Evolutionary conservation across 2,797 vertebrate species (phyloP).

Genomic region (Sphenopsis melanotis): DNA sequence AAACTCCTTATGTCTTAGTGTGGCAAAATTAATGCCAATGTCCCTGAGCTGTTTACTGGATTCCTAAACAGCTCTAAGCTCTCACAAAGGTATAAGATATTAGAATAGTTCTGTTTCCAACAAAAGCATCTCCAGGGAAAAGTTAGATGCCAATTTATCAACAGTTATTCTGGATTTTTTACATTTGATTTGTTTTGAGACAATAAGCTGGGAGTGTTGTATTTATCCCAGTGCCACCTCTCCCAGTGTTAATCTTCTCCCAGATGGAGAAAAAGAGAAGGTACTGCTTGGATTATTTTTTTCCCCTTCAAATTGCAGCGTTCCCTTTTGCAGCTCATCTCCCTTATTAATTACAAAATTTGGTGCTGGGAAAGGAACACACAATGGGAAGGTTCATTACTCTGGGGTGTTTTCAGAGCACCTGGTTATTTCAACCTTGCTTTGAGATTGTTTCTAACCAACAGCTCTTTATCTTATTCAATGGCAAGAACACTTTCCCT

Average conservation of each 20-base stretch:
- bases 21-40: neutral
- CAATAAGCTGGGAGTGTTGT: neutral
- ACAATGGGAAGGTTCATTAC: neutral
- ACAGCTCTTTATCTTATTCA: neutral
- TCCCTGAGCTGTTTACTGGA: neutral
- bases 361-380: neutral
- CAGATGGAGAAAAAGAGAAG: neutral
- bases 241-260: neutral
- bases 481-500: neutral
- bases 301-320: accelerated
- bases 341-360: neutral
- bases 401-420: neutral
- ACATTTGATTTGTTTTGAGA: neutral
- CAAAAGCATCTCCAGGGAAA: neutral
- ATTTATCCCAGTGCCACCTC: neutral
- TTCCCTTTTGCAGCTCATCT: neutral
- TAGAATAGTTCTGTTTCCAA: neutral
- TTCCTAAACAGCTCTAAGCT: neutral
- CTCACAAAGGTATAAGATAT: neutral
- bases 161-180: neutral
- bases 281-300: neutral
- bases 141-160: neutral
- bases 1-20: neutral
- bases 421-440: neutral
- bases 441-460: neutral